phyloP scores from a whole-genome alignment of 2,888 invertebrate species.

The Invenusta paracnida region DNA sequence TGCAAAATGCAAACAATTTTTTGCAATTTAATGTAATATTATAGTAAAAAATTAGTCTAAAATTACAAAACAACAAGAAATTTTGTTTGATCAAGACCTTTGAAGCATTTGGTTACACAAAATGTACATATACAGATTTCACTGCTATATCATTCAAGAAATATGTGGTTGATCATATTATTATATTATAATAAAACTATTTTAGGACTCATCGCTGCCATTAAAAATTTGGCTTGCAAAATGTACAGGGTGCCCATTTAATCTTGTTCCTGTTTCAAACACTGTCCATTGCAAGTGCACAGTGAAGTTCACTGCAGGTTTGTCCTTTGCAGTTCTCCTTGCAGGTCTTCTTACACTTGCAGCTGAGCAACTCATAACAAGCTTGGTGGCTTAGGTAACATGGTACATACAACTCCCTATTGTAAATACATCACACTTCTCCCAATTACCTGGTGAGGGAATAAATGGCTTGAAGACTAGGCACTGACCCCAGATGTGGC shows the following conservation, averaged over 20 bases:
- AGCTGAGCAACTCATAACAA: constrained; percentile 23
- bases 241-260: no score
- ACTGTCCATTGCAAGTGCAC: constrained; percentile 14
- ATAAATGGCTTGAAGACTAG: constrained; percentile 3
- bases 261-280: neutral
- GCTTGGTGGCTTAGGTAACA: neutral
- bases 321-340: constrained; percentile 7
- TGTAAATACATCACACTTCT: constrained; percentile 11
- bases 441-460: constrained; percentile 26
- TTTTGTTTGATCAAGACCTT: neutral
- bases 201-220: no score
- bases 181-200: neutral
- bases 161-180: neutral
- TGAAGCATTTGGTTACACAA: neutral
- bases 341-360: constrained; percentile 26
- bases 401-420: constrained; percentile 10
- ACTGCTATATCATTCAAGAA: neutral
- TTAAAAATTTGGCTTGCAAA: no score
- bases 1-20: neutral
- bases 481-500: constrained; percentile 18
- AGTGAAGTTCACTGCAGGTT: constrained; percentile 14
- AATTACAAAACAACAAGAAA: constrained; percentile 15
- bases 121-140: neutral
- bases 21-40: neutral
- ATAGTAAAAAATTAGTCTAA: neutral